Conservation (phyloP, 1,140 invertebrate genomes). For the Drosophila jambulina region DNA sequence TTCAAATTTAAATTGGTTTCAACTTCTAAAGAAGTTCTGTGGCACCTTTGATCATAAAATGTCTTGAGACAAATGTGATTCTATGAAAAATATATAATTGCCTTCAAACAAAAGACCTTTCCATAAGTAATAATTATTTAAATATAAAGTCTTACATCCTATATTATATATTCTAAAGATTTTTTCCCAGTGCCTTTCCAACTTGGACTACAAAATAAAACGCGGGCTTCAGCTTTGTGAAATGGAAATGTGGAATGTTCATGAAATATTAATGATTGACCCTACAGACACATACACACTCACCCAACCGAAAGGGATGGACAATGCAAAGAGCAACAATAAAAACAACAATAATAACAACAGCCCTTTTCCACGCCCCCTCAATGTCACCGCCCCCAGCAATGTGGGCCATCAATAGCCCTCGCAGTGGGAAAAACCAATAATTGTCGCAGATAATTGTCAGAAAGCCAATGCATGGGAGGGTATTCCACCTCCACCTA, state of each 20-base stretch:
- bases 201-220: slow-evolving; percentile 34
- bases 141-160: too few species aligned
- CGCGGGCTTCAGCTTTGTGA: slow-evolving; percentile 55
- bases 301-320: slow-evolving; percentile 22
- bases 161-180: too few species aligned
- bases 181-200: background rate
- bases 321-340: slow-evolving; percentile 45
- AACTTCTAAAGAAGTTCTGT: background rate
- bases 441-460: slow-evolving; percentile 64
- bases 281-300: slow-evolving; percentile 25
- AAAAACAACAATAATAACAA: slow-evolving; percentile 15
- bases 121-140: too few species aligned
- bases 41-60: background rate
- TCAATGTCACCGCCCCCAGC: slow-evolving; percentile 69
- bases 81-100: too few species aligned
- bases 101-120: too few species aligned
- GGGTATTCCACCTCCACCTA: slow-evolving; percentile 3
- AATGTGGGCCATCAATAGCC: slow-evolving; percentile 57
- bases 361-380: slow-evolving; percentile 25
- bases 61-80: background rate
- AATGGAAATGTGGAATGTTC: slow-evolving; percentile 74
- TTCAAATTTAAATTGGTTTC: background rate
- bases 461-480: slow-evolving; percentile 20
- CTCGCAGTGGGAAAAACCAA: slow-evolving; percentile 55
- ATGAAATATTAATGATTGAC: slow-evolving; percentile 85